Evolutionary conservation across 2,797 vertebrate genomes (phyloP).

Genomic region (Pangasius krempfi): DNA sequence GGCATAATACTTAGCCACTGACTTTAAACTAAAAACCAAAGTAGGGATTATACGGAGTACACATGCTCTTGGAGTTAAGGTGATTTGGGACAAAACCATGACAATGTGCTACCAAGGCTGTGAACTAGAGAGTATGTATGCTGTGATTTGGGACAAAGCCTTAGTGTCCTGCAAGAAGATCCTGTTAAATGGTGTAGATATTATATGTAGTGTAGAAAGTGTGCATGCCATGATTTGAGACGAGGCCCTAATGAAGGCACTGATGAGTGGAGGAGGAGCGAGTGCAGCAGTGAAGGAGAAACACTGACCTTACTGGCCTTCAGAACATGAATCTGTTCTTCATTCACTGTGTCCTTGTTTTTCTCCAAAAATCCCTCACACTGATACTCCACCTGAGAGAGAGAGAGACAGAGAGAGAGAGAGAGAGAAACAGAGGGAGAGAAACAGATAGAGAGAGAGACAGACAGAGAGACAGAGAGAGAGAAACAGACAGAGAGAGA

Average conservation of each 20-base stretch:
- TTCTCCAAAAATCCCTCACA: slow-evolving; percentile 98
- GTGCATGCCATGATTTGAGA: neutral
- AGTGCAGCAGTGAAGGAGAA: neutral
- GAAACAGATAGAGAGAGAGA: too few relatives aligned
- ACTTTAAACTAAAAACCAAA: neutral
- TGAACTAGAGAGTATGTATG: too few relatives aligned
- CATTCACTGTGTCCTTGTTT: slow-evolving; percentile 98
- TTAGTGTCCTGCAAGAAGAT: neutral
- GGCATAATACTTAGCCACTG: neutral
- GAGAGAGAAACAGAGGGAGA: too few relatives aligned
- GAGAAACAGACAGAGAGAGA: too few relatives aligned
- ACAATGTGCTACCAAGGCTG: too few relatives aligned
- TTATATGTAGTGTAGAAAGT: too few relatives aligned
- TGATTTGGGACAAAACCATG: neutral
- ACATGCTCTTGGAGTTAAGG: neutral
- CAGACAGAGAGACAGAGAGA: too few relatives aligned
- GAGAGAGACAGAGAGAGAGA: neutral
- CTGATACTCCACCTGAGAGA: slow-evolving; percentile 91
- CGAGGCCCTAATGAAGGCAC: neutral
- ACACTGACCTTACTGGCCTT: slow-evolving; percentile 92
- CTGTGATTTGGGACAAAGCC: neutral
- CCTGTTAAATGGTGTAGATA: neutral
- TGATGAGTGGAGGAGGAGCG: neutral
- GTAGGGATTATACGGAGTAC: neutral
- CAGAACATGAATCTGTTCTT: slow-evolving; percentile 95